phyloP scores from a whole-genome alignment of 2,888 invertebrate species.

The Cepaea hortensis region DNA sequence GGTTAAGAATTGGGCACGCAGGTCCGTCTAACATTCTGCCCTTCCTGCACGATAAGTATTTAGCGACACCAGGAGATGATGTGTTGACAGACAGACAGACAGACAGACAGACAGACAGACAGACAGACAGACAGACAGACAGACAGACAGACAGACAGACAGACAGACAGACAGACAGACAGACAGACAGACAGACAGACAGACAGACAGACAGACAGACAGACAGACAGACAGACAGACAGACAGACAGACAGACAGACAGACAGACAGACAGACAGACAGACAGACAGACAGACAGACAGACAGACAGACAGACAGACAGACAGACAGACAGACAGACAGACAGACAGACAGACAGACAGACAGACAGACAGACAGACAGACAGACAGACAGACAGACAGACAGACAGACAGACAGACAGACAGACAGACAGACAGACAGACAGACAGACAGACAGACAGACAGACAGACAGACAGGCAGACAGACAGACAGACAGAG shows the following conservation, averaged over 20 bases:
- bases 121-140: conserved; percentile 3
- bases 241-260: conserved; percentile 1
- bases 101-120: conserved; percentile 1
- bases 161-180: not conserved
- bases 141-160: conserved; percentile 5
- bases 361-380: not conserved
- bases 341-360: conserved; percentile 11
- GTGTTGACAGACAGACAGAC: not conserved
- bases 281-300: conserved; percentile 5
- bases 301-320: not conserved
- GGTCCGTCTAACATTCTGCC: too few relatives aligned
- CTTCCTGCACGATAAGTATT: too few relatives aligned
- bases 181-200: not conserved
- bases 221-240: conserved; percentile 8
- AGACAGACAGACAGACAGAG: conserved; percentile 7
- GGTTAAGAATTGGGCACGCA: too few relatives aligned
- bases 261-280: conserved; percentile 3
- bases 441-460: conserved; percentile 35
- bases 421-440: conserved; percentile 26
- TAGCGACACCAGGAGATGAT: too few relatives aligned
- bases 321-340: not conserved
- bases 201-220: conserved; percentile 11
- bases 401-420: not conserved
- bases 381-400: not conserved
- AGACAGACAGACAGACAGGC: conserved; percentile 22